These are phyloP conservation scores for Schrankia costaestrigalis DNA, from an alignment of 2,888 invertebrate genomes.

Conservation along the genomic window DNA sequence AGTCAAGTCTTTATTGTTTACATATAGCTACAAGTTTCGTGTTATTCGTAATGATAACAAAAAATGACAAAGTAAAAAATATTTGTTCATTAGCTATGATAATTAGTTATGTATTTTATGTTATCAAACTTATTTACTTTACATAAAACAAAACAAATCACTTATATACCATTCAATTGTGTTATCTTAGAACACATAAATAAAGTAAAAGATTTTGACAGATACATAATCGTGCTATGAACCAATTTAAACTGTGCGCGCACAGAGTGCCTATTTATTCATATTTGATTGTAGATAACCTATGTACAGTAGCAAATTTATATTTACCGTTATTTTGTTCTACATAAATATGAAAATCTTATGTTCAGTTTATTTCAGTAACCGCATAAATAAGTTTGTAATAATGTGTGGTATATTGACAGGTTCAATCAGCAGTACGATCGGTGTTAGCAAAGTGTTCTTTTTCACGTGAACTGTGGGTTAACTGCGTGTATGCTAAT, in stretches of 20 bases:
- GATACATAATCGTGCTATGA: conserved; percentile 17
- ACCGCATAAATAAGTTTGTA: conserved; percentile 27
- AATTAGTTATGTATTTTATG: no score
- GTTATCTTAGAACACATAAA: conserved; percentile 9
- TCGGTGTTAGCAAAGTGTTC: conserved; percentile 39
- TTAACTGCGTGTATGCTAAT: conserved; percentile 27
- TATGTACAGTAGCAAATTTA: conserved; percentile 34
- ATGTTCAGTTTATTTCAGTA: conserved; percentile 5
- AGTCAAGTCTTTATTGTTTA: no score
- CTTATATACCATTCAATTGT: no score
- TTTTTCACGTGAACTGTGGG: conserved; percentile 35
- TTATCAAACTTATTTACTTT: no score
- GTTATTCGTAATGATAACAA: no score
- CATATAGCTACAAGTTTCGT: no score
- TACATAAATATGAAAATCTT: conserved; percentile 13
- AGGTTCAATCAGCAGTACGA: conserved; percentile 48
- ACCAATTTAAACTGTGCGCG: conserved; percentile 32
- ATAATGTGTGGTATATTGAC: conserved; percentile 42
- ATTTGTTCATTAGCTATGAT: no score
- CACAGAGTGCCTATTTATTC: conserved; percentile 35
- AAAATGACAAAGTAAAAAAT: no score
- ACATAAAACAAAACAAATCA: no score
- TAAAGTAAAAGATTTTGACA: conserved; percentile 13
- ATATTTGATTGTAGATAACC: conserved; percentile 53
- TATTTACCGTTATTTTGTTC: conserved; percentile 7